phyloP scores from a whole-genome alignment of 1,140 invertebrate genomes.

The Octopus bimaculoides region DNA sequence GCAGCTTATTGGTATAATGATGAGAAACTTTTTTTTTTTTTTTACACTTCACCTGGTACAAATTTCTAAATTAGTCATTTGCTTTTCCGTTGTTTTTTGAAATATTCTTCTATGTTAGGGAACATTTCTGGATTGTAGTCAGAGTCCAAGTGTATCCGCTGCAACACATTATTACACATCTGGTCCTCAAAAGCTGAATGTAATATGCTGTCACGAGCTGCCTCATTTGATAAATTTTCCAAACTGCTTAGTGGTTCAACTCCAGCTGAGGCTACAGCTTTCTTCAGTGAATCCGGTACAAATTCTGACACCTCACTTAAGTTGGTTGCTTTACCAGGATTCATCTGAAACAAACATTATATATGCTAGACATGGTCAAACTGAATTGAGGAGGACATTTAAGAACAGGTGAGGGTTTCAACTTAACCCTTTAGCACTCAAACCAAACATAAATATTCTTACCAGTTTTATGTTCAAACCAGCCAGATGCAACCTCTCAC shows the following conservation, averaged over 20 bases:
- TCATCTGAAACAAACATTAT: slow-evolving; percentile 51
- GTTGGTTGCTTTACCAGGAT: slow-evolving; percentile 28
- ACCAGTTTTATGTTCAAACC: too few species aligned
- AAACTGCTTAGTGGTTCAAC: slow-evolving; percentile 57
- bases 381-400: too few species aligned
- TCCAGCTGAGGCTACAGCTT: slow-evolving; percentile 60
- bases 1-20: too few species aligned
- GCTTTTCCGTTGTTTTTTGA: slow-evolving; percentile 25
- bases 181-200: slow-evolving; percentile 59
- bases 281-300: slow-evolving; percentile 55
- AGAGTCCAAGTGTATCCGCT: slow-evolving; percentile 55
- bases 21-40: too few species aligned
- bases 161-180: slow-evolving; percentile 52
- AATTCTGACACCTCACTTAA: slow-evolving; percentile 34
- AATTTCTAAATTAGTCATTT: too few species aligned
- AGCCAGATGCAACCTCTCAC: too few species aligned
- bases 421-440: too few species aligned
- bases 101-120: slow-evolving; percentile 60
- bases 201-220: slow-evolving; percentile 52
- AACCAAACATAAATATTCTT: too few species aligned
- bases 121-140: slow-evolving; percentile 61
- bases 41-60: too few species aligned
- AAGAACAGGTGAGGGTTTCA: too few species aligned
- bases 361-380: too few species aligned
- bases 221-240: slow-evolving; percentile 57